Base-by-base conservation (phyloP, 2,113 vertebrate genomes). In the Galeopterus variegatus region DNA sequence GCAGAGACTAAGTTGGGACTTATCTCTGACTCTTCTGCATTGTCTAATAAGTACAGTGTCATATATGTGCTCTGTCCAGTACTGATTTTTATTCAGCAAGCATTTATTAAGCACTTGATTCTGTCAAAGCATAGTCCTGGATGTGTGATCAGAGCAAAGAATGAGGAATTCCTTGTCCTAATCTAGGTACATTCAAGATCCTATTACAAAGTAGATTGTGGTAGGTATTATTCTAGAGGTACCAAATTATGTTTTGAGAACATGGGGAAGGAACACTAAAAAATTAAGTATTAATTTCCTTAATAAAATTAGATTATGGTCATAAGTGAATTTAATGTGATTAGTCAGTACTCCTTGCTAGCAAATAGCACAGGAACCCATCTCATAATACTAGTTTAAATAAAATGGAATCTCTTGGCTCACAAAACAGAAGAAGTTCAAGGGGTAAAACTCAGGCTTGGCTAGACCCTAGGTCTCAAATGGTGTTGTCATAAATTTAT, bases 221-320 rank as follows among this genome's bases (percentile, higher is more conserved):
- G 8, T 33, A 58, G 14, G 11, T 60, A 33, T 81, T 91, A 45
- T 85, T 80, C 19, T 69, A 31, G 58, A 87, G 13, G 3, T 73
- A 33, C 24, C 45, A 76, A 67, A 60, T 45, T 52, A n/a, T 28
- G 12, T 81, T 81, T 73, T 54, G 50, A 95, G n/a, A 92, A 41
- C 58, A 18, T 36, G n/a, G 70, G 1, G 10, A 79, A 9, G 23
- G 15, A 65, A 52, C 4, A 65, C 28, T 87, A 93, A 28, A 76
- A 76, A 70, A 80, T 75, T 48, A 88, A 73, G 41, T 93, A 18
- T 28, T 41, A 73, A 69, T 69, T 93, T 96, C 28, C 48, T 80
- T 58, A 70, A 73, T 93, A 54, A 73, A 86, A 95, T 80, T 54
- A 9, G 26, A 48, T 70, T n/a, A 21, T 86, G 76, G 6, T 41